Evolutionary conservation across 2,797 vertebrate genomes (phyloP).

Genomic region (Oceanodroma leucorhoa): DNA sequence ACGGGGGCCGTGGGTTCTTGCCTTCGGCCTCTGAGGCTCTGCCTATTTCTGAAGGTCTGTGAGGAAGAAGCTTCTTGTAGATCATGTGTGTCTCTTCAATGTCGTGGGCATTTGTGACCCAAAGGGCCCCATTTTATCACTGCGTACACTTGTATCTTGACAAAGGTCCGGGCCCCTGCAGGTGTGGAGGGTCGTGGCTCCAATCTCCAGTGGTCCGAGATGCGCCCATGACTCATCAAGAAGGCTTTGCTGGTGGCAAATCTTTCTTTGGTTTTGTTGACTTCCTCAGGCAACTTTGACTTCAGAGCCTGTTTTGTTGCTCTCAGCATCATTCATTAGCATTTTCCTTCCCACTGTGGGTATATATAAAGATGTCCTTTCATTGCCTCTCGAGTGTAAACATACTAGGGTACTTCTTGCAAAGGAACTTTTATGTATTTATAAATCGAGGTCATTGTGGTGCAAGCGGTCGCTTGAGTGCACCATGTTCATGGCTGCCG

Average conservation of each 20-base stretch:
- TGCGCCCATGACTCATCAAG: neutral
- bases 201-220: neutral
- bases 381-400: conserved; percentile 55
- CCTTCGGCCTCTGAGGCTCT: neutral
- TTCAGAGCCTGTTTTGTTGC: conserved; percentile 19
- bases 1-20: fast-evolving
- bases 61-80: neutral
- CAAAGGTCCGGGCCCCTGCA: neutral
- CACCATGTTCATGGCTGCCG: neutral
- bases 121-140: neutral
- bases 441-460: conserved; percentile 63
- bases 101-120: neutral
- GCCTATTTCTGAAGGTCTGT: neutral
- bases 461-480: conserved; percentile 68
- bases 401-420: conserved; percentile 58
- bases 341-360: conserved; percentile 48
- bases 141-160: neutral
- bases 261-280: neutral
- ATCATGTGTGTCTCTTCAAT: neutral
- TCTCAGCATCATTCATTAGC: conserved; percentile 1
- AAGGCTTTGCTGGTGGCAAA: neutral
- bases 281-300: neutral
- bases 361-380: conserved; percentile 61
- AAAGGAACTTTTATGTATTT: conserved; percentile 70
- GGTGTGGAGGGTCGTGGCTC: neutral